phyloP scores from a whole-genome alignment of 2,888 invertebrate genomes.

The Ernsta delagoae region DNA sequence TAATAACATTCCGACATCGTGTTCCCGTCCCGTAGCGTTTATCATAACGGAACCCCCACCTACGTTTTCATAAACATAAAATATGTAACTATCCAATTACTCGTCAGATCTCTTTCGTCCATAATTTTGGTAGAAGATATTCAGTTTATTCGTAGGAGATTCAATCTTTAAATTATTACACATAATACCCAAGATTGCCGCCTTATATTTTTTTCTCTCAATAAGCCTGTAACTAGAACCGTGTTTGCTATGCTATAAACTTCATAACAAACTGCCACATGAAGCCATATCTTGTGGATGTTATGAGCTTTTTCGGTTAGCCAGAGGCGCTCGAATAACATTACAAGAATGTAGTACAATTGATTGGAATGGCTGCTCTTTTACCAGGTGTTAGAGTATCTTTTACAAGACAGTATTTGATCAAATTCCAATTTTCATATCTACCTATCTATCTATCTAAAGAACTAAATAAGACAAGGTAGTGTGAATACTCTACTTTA shows the following conservation, averaged over 20 bases:
- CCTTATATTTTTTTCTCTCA: conserved; percentile 62
- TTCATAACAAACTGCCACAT: conserved; percentile 83
- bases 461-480: no score
- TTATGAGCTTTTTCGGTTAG: conserved; percentile 83
- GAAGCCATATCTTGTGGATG: conserved; percentile 80
- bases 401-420: conserved; percentile 40
- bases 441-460: no score
- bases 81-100: conserved; percentile 71
- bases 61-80: conserved; percentile 61
- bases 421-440: no score
- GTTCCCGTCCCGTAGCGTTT: conserved; percentile 57
- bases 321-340: conserved; percentile 51
- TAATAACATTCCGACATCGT: conserved; percentile 73
- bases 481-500: no score
- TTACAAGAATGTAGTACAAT: conserved; percentile 49
- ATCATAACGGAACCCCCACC: conserved; percentile 61
- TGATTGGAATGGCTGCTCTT: conserved; percentile 31
- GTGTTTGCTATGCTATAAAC: conserved; percentile 78
- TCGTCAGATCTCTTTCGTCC: conserved; percentile 58
- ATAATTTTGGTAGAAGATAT: conserved; percentile 52
- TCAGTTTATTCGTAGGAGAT: conserved; percentile 53
- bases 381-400: conserved; percentile 45
- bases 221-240: conserved; percentile 75
- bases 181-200: conserved; percentile 61
- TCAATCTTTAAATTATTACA: conserved; percentile 73